Base-by-base conservation (phyloP, 2,888 invertebrate genomes). In the Heliconius charithonia region DNA sequence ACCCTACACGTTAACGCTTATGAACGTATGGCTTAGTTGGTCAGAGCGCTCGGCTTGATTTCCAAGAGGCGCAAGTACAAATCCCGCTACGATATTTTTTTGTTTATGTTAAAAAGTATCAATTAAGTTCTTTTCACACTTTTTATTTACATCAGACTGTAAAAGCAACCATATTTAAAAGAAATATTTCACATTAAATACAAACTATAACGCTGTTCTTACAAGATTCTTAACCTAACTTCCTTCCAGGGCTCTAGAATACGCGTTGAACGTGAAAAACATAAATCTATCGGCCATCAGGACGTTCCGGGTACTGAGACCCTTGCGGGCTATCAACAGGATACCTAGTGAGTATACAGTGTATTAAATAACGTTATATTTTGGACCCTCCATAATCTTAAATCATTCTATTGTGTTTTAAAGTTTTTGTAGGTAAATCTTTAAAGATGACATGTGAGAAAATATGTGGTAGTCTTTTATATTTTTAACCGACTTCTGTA, bases 241-340 rank as follows among this genome's bases (percentile, higher is more conserved):
- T 59, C 29, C 71, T 81, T 83, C 72, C 95, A 97, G 97, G 78
- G 97, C 97, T 77, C 91, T 98, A 85, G 98, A 98, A 94, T 98
- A 98, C 91, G 97, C 98, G 89, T 95, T 99, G 89, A 98, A 99
- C 91, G 98, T 99, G 90, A 99, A 99, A 92, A 99, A 99, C 94
- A 97, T 99, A 93, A 99, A 99, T 95, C 96, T 99, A 90, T 99
- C 99, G 82, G 99, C 99, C 79, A 99, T 99, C 90, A 96, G 99
- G 88, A 99, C 99, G 82, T 99, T 99, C 89, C 96, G 99, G 89
- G 99, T 99, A 82, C 96, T 99, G 82, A 96, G 99, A 89, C 99
- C 99, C 72, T 95, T 99, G 84, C 95, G 99, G 85, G 99, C 99
- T 83, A 99, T 99, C 94, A 99, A 99, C 96, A 97, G 99, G 92